Conservation (phyloP, 64 coral and sea anemone genomes). For the Stichodactyla mertensii region DNA sequence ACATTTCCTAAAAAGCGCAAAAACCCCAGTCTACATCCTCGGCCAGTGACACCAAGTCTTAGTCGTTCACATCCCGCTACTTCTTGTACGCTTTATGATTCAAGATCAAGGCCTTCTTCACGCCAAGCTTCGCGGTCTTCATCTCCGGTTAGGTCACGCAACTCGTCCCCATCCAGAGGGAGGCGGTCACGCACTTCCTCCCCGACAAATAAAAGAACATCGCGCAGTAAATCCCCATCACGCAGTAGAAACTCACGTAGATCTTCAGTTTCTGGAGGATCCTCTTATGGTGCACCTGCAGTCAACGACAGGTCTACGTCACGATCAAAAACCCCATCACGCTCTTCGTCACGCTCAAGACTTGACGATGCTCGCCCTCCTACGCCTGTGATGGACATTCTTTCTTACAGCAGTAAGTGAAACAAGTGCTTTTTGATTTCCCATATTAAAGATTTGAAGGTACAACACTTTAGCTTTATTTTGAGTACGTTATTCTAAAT, state of each 20-base stretch:
- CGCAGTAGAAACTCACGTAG: constrained; percentile 25
- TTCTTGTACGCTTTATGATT: constrained; percentile 60
- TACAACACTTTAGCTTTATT: neutral
- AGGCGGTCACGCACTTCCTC: constrained; percentile 53
- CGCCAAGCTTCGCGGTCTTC: constrained; percentile 65
- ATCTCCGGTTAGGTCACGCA: constrained; percentile 67
- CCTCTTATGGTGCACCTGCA: constrained; percentile 26
- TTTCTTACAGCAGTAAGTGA: constrained; percentile 17
- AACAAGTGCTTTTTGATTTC: neutral
- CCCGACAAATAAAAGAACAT: constrained; percentile 23
- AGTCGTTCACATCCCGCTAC: constrained; percentile 77
- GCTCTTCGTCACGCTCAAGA: constrained; percentile 9
- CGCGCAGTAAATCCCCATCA: constrained; percentile 41
- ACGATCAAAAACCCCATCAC: neutral
- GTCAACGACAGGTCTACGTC: constrained; percentile 12
- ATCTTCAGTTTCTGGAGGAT: constrained; percentile 8
- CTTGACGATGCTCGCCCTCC: constrained; percentile 7
- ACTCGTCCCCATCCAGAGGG: constrained; percentile 48
- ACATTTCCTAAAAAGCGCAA: constrained; percentile 19
- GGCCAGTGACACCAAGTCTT: constrained; percentile 69
- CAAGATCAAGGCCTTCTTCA: constrained; percentile 72
- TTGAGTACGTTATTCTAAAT: too few relatives aligned
- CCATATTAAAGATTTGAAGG: neutral
- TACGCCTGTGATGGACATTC: constrained; percentile 22
- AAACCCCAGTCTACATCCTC: constrained; percentile 56